phyloP scores from a whole-genome alignment of 2,113 vertebrate species.

The Pluvialis apricaria region DNA sequence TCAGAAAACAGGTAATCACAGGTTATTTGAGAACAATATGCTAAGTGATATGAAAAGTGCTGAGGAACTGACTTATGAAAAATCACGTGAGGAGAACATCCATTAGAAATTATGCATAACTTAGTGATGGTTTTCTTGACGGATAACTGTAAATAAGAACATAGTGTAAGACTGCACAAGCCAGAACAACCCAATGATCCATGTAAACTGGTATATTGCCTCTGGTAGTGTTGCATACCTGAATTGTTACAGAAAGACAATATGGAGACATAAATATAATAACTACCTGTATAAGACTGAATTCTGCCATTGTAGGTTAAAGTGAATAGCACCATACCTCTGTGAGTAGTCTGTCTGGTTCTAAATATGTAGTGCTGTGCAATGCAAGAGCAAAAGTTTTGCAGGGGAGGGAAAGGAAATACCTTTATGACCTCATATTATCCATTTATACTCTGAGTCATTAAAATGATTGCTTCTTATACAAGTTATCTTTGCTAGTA shows the following conservation, averaged over 20 bases:
- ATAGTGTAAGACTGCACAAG: neutral
- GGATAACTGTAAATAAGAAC: neutral
- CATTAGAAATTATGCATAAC: neutral
- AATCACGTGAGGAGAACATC: neutral
- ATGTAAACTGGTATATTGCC: neutral
- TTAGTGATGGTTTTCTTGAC: neutral
- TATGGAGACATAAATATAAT: neutral
- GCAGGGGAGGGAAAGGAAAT: conserved; percentile 25
- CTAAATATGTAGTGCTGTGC: neutral
- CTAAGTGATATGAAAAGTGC: neutral
- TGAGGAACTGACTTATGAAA: neutral
- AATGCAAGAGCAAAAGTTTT: neutral
- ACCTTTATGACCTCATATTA: conserved; percentile 41
- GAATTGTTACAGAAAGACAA: neutral
- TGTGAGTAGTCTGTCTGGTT: neutral
- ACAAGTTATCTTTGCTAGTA: conserved; percentile 33
- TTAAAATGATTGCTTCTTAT: conserved; percentile 5
- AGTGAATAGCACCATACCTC: neutral
- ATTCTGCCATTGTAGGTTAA: neutral
- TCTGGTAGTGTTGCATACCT: neutral
- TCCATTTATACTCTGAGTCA: conserved; percentile 33
- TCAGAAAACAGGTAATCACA: neutral
- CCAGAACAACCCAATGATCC: neutral
- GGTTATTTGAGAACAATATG: neutral
- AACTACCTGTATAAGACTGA: neutral